Conservation (phyloP, 2,888 invertebrate genomes). For the Sycophila texana region DNA sequence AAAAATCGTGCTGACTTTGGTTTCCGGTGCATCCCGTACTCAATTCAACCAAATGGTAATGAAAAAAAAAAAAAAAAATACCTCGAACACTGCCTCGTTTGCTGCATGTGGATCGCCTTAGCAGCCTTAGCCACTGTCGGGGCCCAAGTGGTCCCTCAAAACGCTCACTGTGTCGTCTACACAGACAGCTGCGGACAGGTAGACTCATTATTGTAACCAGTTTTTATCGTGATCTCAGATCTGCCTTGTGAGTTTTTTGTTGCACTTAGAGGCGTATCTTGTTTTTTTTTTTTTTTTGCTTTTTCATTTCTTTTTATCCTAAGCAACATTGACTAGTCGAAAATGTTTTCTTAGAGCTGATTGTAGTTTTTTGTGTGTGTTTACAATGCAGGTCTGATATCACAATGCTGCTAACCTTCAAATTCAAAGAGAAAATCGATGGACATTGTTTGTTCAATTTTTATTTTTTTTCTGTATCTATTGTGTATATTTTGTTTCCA, state of each 20-base stretch:
- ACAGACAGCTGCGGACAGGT: constrained; percentile 98
- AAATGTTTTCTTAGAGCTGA: constrained; percentile 5
- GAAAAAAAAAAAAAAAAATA: constrained; percentile 66
- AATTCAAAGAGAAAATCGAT: constrained; percentile 66
- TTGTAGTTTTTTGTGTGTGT: constrained; percentile 20
- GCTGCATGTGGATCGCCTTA: constrained; percentile 79
- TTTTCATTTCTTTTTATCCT: constrained; percentile 23
- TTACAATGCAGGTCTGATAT: constrained; percentile 69
- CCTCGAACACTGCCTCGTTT: constrained; percentile 77
- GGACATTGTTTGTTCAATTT: constrained; percentile 37
- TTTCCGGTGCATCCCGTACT: constrained; percentile 73
- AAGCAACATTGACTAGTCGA: constrained; percentile 16
- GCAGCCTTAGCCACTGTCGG: constrained; percentile 79
- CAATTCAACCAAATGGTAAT: constrained; percentile 73
- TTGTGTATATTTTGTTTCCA: background rate
- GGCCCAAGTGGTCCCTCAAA: constrained; percentile 85
- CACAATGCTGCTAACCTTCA: constrained; percentile 75
- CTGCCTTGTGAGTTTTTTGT: constrained; percentile 64
- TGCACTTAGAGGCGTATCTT: constrained; percentile 26
- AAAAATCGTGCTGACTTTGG: constrained; percentile 70
- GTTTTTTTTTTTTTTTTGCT: constrained; percentile 29
- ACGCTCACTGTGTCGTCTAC: constrained; percentile 96
- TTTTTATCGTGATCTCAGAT: constrained; percentile 73
- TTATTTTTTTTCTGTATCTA: background rate
- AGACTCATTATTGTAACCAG: constrained; percentile 78